Evolutionary conservation across 2,888 invertebrate genomes (phyloP).

Genomic region (Hecatera dysodea): DNA sequence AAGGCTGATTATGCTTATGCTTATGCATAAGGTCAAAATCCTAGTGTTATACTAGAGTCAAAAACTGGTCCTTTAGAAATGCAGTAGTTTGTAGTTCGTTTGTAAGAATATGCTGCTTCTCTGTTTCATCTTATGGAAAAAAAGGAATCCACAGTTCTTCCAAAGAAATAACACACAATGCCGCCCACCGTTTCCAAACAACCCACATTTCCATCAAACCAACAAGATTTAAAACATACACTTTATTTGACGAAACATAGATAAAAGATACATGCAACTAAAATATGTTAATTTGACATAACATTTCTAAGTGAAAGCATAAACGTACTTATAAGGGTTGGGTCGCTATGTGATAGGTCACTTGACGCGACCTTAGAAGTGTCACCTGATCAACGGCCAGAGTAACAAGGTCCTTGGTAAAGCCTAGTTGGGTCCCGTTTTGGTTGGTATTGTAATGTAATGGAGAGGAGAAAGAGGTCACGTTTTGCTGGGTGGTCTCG

Average conservation of each 20-base stretch:
- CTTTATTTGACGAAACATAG: conserved; percentile 49
- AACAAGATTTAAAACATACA: conserved; percentile 31
- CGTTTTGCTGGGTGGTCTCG: conserved; percentile 39
- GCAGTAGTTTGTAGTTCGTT: neutral
- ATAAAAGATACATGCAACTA: conserved; percentile 40
- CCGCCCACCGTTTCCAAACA: neutral
- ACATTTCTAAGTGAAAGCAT: conserved; percentile 70
- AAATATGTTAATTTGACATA: conserved; percentile 66
- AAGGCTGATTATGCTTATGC: too few relatives aligned
- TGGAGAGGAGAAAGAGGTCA: conserved; percentile 40
- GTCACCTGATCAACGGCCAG: conserved; percentile 64
- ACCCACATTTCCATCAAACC: conserved; percentile 21
- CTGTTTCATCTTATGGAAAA: neutral
- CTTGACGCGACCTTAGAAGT: conserved; percentile 61
- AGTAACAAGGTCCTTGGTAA: conserved; percentile 49
- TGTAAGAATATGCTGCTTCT: too few relatives aligned
- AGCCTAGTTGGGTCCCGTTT: conserved; percentile 27
- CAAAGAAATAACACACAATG: neutral
- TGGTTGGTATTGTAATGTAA: conserved; percentile 38
- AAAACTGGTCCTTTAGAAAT: neutral
- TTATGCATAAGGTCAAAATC: neutral
- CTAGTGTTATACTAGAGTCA: neutral
- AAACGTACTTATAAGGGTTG: conserved; percentile 63
- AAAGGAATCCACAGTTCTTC: neutral
- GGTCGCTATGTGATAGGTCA: conserved; percentile 65